These are phyloP conservation scores for Operophtera brumata DNA, from an alignment of 2,888 invertebrate genomes.

Conservation along the genomic window DNA sequence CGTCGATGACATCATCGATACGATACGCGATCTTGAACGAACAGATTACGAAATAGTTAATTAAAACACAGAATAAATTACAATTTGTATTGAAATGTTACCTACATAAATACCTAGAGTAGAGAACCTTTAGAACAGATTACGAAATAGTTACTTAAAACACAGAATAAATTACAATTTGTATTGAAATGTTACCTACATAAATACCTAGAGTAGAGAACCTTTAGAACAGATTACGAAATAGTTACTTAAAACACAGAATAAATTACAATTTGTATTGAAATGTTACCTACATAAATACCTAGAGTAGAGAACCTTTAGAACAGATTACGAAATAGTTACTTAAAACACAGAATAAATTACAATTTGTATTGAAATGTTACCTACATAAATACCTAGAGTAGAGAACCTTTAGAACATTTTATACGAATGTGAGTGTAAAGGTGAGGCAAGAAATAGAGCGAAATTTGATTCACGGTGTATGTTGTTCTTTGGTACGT, in stretches of 20 bases:
- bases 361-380: constrained; percentile 14
- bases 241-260: constrained; percentile 10
- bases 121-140: constrained; percentile 2
- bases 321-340: constrained; percentile 9
- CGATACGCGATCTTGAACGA: constrained; percentile 27
- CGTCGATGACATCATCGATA: constrained; percentile 34
- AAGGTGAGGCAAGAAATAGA: constrained; percentile 3
- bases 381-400: not conserved
- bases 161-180: constrained; percentile 10
- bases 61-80: constrained; percentile 11
- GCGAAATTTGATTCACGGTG: constrained; percentile 8
- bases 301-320: not conserved
- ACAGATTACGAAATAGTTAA: constrained; percentile 9
- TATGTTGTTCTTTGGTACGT: not conserved
- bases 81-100: constrained; percentile 13
- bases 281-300: constrained; percentile 6
- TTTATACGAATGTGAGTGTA: constrained; percentile 1
- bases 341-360: constrained; percentile 9
- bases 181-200: constrained; percentile 10
- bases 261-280: constrained; percentile 11
- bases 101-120: not conserved
- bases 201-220: not conserved
- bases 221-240: constrained; percentile 4
- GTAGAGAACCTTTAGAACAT: constrained; percentile 1
- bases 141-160: constrained; percentile 9